Evolutionary conservation across 2,797 vertebrate genomes (phyloP), one percentile per base, ranked within the genome.

Genomic region (Paedocypris micromegethes): DNA sequence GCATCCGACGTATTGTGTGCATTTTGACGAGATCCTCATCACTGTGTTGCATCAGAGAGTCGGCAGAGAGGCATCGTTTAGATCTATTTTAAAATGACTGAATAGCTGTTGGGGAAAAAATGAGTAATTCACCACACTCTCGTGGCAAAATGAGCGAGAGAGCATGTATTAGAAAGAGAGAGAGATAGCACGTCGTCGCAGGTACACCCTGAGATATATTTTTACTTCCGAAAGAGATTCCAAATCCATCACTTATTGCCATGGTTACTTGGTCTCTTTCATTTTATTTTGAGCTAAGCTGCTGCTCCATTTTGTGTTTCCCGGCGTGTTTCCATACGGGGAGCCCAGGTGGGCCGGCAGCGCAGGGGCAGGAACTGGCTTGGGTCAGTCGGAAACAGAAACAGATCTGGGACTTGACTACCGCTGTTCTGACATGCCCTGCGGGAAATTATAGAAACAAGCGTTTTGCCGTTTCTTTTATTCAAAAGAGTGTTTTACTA

Each of bases 11-110:
- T 80, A 82, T 73, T 80, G 82, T 81, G 78, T 70, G 78, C 79
- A 72, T 80, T 73, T 83, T 80, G 78, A 84, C 79, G 80, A 86
- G 87, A 84, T 80, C 79, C 78, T 83, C 77, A 80, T 79, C 80
- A 73, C 66, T 63, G 58, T 68, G 72, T 86, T 87, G 84, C 83
- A 74, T 90, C 83, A 88, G 81, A 75, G 64, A 9, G 67, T 43
- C 82, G 76, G 79, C 80, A 73, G 77, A 72, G 76, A 80, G 79
- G 83, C 83, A 81, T 78, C 60, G 5, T 75, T 83, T 78, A 77
- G 69, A 78, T 81, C 81, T 85, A 81, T 84, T 89, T 88, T 83
- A 74, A 72, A 83, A 83, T 70, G 66, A 72, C 75, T 79, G 76
- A 66, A 74, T 68, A 66, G 58, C 72, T 62, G 42, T 53, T 69